Base-by-base conservation (phyloP, 2,888 invertebrate species). In the Netelia inedita region DNA sequence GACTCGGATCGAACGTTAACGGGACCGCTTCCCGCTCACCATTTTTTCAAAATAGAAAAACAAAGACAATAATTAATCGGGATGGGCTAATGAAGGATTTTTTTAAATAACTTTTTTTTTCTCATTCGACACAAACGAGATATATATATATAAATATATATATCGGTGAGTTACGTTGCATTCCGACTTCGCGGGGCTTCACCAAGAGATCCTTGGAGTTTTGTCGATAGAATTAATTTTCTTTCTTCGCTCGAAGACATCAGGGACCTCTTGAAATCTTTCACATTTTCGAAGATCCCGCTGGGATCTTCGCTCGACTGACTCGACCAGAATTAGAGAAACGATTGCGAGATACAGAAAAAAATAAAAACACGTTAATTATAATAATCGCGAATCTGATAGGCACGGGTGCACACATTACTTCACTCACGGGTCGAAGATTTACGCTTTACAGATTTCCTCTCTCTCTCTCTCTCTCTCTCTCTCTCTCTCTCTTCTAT, bases 1-100 rank as follows among this genome's bases (percentile, higher is more conserved):
- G 88, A 93, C 93, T 93, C 91, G 93, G 92, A 93, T 92, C 88
- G 91, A 93, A 93, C 93, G 93, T 93, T 92, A 74, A 66, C 28
- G 85, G 85, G 82, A 85, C 78, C 85, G 79, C 81, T 87, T 85
- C 85, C 82, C 85, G 19, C 85, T 85, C 85, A 82, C 82, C 57
- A 65, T 19, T 19, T n/a, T 74, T 78, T 1, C 16, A 43, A 69
- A 74, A 66, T 66, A 28, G 57, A 41, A 59, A 16, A 57, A 28
- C 9, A 14, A 41, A 14, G 23, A 41, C 28, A 6, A 35, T 43
- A n/a, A 61, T 76, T 57, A 28, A n/a, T 19, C 57, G 16, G 55
- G 57, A 19, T 14, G 53, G 53, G 14, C 19, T 57, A n/a, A 57
- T 57, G 9, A 11, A 19, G 35, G 61, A 19, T 50, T 16, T 74